Percentiles rank a stretch among this genome's conserved stretches.
These are phyloP conservation scores for Aphrophora alni DNA, from an alignment of 2,888 invertebrate species.

Conservation along the genomic window DNA sequence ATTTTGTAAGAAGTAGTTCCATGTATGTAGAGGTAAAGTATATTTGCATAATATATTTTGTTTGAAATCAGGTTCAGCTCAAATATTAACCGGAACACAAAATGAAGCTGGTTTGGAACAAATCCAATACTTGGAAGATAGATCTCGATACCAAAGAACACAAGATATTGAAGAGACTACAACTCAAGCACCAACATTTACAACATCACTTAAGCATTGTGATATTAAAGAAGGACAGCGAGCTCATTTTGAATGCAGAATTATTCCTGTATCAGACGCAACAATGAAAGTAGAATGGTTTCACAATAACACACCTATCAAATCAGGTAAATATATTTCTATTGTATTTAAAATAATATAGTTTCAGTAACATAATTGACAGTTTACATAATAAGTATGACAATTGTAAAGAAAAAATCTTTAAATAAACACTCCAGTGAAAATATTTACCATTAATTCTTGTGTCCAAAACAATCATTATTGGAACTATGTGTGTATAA, in stretches of 20 bases:
- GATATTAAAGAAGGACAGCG: constrained; percentile 94
- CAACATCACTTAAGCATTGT: constrained; percentile 88
- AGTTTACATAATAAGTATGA: too few relatives aligned
- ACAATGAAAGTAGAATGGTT: constrained; percentile 96
- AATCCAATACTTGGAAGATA: constrained; percentile 88
- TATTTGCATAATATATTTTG: not conserved
- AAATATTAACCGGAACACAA: constrained; percentile 83
- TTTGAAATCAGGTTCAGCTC: constrained; percentile 61
- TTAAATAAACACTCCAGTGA: too few relatives aligned
- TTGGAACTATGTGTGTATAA: too few relatives aligned
- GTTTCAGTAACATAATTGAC: too few relatives aligned
- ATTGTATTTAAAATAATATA: too few relatives aligned
- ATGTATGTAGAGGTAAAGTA: too few relatives aligned
- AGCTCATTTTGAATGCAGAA: constrained; percentile 91
- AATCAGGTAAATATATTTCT: constrained; percentile 67
- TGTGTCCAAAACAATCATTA: too few relatives aligned
- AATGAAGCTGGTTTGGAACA: constrained; percentile 88
- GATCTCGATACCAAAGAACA: constrained; percentile 75
- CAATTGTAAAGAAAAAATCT: too few relatives aligned
- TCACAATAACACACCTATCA: constrained; percentile 87
- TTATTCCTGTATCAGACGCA: constrained; percentile 93
- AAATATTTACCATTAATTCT: too few relatives aligned
- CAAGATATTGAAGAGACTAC: constrained; percentile 83
- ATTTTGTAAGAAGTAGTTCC: too few relatives aligned
- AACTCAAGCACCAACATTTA: constrained; percentile 91